These are phyloP conservation scores for Nycteola revayana DNA, from an alignment of 2,888 invertebrate genomes.

Conservation along the genomic window DNA sequence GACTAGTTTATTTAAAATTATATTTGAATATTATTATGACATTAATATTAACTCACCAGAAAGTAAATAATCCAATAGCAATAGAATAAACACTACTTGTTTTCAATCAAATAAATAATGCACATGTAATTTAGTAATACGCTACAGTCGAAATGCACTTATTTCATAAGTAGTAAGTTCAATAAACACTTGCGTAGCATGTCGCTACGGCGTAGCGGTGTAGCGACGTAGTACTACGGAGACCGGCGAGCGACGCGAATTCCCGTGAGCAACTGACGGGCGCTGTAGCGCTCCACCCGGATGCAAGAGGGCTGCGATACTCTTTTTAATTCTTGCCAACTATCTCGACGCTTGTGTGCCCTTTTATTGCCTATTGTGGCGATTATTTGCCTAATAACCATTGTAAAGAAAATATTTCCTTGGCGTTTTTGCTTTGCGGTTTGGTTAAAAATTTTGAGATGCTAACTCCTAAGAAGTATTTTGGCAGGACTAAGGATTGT, in stretches of 20 bases:
- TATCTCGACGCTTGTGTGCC: slow-evolving; percentile 23
- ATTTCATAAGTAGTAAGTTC: slow-evolving; percentile 31
- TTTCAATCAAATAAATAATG: no score
- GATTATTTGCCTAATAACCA: no score
- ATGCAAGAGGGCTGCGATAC: slow-evolving; percentile 40
- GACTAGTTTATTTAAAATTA: background rate
- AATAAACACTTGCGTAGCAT: slow-evolving; percentile 35
- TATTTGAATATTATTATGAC: background rate
- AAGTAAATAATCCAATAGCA: slow-evolving; percentile 27
- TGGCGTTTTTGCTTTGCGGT: no score
- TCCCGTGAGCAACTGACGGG: slow-evolving; percentile 56
- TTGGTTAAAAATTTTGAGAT: no score
- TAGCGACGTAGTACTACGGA: slow-evolving; percentile 27
- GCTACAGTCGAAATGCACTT: slow-evolving; percentile 29
- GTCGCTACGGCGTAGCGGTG: slow-evolving; percentile 37
- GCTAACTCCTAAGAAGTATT: no score
- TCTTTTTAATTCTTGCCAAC: slow-evolving; percentile 40
- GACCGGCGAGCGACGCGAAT: slow-evolving; percentile 41
- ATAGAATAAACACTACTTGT: slow-evolving; percentile 25
- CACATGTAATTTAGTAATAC: slow-evolving; percentile 17
- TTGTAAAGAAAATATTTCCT: no score
- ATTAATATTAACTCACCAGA: slow-evolving; percentile 22
- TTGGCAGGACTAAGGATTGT: no score
- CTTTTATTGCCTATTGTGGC: background rate
- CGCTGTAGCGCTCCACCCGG: slow-evolving; percentile 42